Base-by-base conservation (phyloP, 2,113 vertebrate genomes). In the Takifugu flavidus region DNA sequence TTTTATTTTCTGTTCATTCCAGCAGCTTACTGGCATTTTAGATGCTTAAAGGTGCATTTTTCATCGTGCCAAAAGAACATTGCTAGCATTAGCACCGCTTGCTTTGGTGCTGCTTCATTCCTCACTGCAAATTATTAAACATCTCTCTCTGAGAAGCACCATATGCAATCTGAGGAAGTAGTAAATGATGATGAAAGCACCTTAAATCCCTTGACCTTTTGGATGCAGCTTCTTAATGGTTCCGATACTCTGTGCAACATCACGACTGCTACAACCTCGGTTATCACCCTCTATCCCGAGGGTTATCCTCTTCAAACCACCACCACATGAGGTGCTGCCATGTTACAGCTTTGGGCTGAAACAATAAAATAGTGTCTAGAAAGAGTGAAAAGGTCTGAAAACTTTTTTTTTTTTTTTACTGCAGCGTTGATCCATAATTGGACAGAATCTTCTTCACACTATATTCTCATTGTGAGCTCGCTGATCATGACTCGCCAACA, bases 121-220 rank as follows among this genome's bases (percentile, higher is more conserved):
- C 50, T 28, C 0, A 0, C 47, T 53, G 53, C 56, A 2, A 13
- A 26, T 65, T 62, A 75, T 60, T 2, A 11, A 77, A 63, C 46
- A 13, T 43, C 26, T 54, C 7, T 50, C 25, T 51, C 58, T 55
- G 10, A 67, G 27, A 65, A 75, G 42, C 56, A 71, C 59, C 78
- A 67, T 72, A 78, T 79, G 76, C 78, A 53, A 81, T 84, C 73
- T 74, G 27, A 69, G 53, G 11, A 56, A 63, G 71, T 31, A 62
- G 53, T 69, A 71, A 67, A 56, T 70, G 71, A 65, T 43, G 46
- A 58, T 53, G 43, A 60, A 43, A 52, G 56, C 70, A 62, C 61
- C 44, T 29, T 29, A 60, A 66, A 55, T 54, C 45, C 34, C 55
- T 26, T 67, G 68, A 74, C 77, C 64, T 67, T 82, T 71, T 13